These are phyloP conservation scores for Spodoptera picta DNA, from an alignment of 2,888 invertebrate species.

Conservation along the genomic window DNA sequence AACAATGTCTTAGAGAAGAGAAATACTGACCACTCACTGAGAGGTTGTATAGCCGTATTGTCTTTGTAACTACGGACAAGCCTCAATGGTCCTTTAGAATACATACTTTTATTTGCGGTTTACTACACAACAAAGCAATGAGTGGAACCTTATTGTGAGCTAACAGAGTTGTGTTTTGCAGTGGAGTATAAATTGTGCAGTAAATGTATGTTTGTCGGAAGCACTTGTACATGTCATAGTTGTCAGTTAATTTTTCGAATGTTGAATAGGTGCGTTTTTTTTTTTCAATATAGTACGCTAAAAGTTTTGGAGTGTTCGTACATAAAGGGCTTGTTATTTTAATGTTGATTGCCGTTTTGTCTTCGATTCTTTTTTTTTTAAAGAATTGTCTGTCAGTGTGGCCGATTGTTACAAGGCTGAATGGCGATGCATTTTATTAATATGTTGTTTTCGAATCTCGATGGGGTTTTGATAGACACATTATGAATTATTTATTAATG, in stretches of 20 bases:
- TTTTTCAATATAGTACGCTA: constrained; percentile 72
- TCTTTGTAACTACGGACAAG: constrained; percentile 78
- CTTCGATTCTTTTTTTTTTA: constrained; percentile 53
- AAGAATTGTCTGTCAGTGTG: constrained; percentile 55
- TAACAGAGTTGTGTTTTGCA: constrained; percentile 47
- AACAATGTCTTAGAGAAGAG: constrained; percentile 67
- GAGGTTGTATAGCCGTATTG: constrained; percentile 80
- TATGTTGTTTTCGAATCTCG: constrained; percentile 23
- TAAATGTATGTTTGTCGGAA: constrained; percentile 64
- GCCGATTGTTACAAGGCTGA: constrained; percentile 13
- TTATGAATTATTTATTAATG: constrained; percentile 27
- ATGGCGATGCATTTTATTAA: constrained; percentile 19
- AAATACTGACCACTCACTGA: constrained; percentile 83
- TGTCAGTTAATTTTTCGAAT: constrained; percentile 86
- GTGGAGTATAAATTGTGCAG: neutral
- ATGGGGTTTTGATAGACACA: constrained; percentile 14
- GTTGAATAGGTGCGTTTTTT: constrained; percentile 68
- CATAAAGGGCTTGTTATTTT: constrained; percentile 69
- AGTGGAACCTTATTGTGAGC: constrained; percentile 48
- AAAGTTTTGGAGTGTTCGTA: constrained; percentile 67
- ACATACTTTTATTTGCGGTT: constrained; percentile 56
- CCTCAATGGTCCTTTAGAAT: constrained; percentile 73
- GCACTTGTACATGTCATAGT: constrained; percentile 86
- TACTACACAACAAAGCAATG: constrained; percentile 35
- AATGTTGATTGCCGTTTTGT: constrained; percentile 77